Base-by-base conservation (phyloP, 2,888 invertebrate genomes). In the Drepanosiphum platanoidis region DNA sequence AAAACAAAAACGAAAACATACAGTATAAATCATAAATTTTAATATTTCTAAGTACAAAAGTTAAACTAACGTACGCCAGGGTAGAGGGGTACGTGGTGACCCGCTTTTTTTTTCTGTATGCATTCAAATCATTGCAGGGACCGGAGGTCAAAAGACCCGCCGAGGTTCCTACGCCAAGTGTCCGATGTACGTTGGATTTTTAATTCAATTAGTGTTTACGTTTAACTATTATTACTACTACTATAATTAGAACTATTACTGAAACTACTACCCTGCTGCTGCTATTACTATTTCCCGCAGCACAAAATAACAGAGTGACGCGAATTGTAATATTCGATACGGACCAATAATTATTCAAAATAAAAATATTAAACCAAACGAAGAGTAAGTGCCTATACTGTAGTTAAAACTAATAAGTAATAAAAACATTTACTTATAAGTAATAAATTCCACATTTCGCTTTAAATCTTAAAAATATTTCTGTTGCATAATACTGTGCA, bases 1-100 rank as follows among this genome's bases (percentile, higher is more conserved):
- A 66, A 66, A 66, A 79, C 66, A 66, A 79, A 79, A 80, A 80
- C 68, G 68, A 80, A 80, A 80, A 80, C 80, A 79, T 68, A 79
- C 64, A 32, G n/a, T 66, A 79, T 79, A 68, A 79, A 79, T 79
- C 79, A 66, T 79, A 79, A 66, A 79, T 79, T 79, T 79, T 66
- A 79, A 79, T n/a, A n/a, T 79, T 79, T 68, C 66, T 46, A 79
- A 79, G 66, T 79, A 68, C 32, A 78, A 66, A 78, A 79, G 66
- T 78, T 78, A 32, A 42, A 66, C 66, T 34, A 80, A 70, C 68
- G 52, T 11, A 18, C 27, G 70, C n/a, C n/a, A n/a, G n/a, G n/a
- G n/a, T n/a, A n/a, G n/a, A n/a, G n/a, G n/a, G n/a, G n/a, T 34
- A 8, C 34, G 27, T 79, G 79, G 79, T 27, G 79, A 79, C 68